Evolutionary conservation across 30 jellyfish, hydroid and myxozoan genomes (phyloP).

Genomic region (Rhopilema esculentum): DNA sequence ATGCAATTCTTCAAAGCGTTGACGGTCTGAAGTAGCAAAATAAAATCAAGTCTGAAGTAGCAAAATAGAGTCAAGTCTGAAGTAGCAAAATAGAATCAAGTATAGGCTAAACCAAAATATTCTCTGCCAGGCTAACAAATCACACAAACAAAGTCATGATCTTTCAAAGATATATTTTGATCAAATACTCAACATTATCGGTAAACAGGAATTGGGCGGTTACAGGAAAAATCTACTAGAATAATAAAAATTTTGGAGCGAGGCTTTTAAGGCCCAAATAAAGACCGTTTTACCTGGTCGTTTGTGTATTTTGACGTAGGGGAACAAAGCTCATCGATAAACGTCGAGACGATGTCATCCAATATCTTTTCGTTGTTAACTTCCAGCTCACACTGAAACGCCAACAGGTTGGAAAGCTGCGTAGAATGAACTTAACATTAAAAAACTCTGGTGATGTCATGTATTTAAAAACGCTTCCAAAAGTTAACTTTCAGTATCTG

Average conservation of each 20-base stretch:
- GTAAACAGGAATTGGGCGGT: no score
- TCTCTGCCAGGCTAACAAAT: no score
- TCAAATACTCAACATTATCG: no score
- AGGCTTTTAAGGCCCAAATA: not conserved
- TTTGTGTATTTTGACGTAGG: not conserved
- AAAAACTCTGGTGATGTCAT: not conserved
- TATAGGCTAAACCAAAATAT: no score
- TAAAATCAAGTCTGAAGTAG: not conserved
- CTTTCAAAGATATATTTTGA: no score
- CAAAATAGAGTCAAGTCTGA: not conserved
- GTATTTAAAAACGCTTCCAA: not conserved
- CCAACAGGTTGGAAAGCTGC: conserved; percentile 38
- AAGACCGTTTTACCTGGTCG: not conserved
- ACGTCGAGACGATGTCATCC: conserved; percentile 7
- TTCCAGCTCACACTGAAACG: conserved; percentile 58
- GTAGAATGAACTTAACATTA: not conserved
- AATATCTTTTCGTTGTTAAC: conserved; percentile 28
- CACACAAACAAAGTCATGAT: no score
- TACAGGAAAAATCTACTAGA: no score
- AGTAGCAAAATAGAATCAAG: not conserved
- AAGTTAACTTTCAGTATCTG: no score
- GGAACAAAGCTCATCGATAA: conserved; percentile 8
- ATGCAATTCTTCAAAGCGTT: conserved; percentile 19
- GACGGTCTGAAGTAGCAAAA: not conserved
- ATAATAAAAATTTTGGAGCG: no score